Conservation (phyloP, 1,140 invertebrate genomes). For the Temnothorax longispinosus region DNA sequence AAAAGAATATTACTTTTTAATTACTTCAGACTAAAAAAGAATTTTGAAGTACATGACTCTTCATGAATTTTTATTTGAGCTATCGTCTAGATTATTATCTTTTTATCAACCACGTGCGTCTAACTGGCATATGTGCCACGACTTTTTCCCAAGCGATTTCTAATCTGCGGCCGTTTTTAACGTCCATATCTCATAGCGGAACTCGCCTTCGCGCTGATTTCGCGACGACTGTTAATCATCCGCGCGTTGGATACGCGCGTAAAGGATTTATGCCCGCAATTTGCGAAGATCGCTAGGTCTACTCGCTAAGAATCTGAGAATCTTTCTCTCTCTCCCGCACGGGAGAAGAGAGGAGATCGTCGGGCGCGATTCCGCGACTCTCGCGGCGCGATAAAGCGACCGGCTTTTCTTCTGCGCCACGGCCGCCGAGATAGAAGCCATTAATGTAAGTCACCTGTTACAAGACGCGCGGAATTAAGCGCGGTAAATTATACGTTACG, state of each 20-base stretch:
- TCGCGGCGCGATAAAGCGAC: constrained; percentile 39
- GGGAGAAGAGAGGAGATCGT: constrained; percentile 4
- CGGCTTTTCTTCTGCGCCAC: constrained; percentile 29
- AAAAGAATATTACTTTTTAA: neutral
- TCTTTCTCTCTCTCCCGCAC: neutral
- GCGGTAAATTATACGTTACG: constrained; percentile 64
- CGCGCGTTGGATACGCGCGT: constrained; percentile 22
- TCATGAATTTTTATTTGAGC: neutral
- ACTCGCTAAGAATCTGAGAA: constrained; percentile 5
- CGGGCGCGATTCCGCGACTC: constrained; percentile 30
- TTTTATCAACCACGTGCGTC: neutral
- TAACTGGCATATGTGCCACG: neutral
- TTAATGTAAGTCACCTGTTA: constrained; percentile 70
- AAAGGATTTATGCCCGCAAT: constrained; percentile 58
- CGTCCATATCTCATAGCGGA: neutral
- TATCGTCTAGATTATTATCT: neutral
- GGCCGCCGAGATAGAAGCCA: constrained; percentile 59
- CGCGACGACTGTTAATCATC: constrained; percentile 44
- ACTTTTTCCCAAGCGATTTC: constrained; percentile 16
- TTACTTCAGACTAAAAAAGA: neutral
- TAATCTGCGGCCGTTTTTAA: neutral
- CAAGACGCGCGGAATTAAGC: constrained; percentile 66
- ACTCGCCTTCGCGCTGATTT: constrained; percentile 35
- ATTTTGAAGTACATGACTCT: neutral
- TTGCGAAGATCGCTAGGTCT: constrained; percentile 38